phyloP scores from a whole-genome alignment of 2,113 vertebrate genomes.

The Microtus ochrogaster region DNA sequence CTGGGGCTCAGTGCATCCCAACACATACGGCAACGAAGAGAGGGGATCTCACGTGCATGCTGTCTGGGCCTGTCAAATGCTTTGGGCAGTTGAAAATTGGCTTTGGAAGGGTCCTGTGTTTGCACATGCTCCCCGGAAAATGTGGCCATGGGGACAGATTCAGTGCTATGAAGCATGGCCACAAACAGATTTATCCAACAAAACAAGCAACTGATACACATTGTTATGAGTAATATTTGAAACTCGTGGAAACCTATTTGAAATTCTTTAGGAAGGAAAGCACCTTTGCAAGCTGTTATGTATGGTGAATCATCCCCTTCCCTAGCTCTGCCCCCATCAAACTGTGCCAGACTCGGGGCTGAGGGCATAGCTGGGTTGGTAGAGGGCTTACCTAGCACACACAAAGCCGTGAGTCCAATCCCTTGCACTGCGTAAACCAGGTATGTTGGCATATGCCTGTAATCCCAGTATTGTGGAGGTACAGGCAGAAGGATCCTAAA shows the following conservation, averaged over 20 bases:
- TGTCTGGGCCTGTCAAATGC: neutral
- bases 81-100: neutral
- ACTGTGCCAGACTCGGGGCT: neutral
- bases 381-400: neutral
- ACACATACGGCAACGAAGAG: neutral
- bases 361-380: neutral
- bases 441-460: neutral
- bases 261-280: slow-evolving; percentile 9
- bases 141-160: neutral
- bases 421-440: neutral
- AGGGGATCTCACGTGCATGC: neutral
- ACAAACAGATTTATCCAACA: neutral
- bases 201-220: neutral
- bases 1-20: neutral
- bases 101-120: neutral
- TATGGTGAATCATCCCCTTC: neutral
- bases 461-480: neutral
- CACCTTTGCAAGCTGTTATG: neutral
- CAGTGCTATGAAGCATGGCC: neutral
- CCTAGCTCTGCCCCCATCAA: neutral
- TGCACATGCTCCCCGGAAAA: too few relatives aligned
- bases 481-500: neutral
- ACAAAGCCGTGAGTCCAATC: neutral
- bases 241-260: slow-evolving; percentile 5
- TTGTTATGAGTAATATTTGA: neutral